phyloP scores from a whole-genome alignment of 2,888 invertebrate species.

The Tholera decimalis region DNA sequence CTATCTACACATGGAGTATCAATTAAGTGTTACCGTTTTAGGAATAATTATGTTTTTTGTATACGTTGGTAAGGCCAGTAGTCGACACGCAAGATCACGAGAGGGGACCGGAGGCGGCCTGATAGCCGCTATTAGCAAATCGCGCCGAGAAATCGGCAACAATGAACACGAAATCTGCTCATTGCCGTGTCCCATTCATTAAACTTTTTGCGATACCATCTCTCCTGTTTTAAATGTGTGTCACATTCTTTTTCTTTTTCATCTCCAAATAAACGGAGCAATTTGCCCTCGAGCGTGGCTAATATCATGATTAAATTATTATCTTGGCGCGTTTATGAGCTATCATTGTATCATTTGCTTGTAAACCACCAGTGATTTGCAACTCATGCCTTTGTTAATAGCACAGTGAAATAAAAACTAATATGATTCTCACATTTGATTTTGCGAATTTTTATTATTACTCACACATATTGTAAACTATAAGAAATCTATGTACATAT shows the following conservation, averaged over 20 bases:
- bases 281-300: conserved; percentile 79
- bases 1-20: conserved; percentile 79
- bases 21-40: conserved; percentile 88
- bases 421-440: conserved; percentile 39
- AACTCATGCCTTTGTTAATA: conserved; percentile 70
- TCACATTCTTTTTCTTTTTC: conserved; percentile 79
- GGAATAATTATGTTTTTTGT: conserved; percentile 88
- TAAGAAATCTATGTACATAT: conserved; percentile 24
- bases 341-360: conserved; percentile 82
- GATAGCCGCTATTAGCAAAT: conserved; percentile 88
- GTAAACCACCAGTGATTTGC: conserved; percentile 78
- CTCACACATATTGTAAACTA: conserved; percentile 12
- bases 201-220: conserved; percentile 83
- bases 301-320: conserved; percentile 86
- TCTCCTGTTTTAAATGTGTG: conserved; percentile 84
- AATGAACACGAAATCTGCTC: conserved; percentile 88
- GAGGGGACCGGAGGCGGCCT: conserved; percentile 80
- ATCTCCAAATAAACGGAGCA: conserved; percentile 79
- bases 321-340: conserved; percentile 78
- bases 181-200: conserved; percentile 86
- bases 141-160: conserved; percentile 88
- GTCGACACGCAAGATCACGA: conserved; percentile 81
- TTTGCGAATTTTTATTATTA: conserved; percentile 30
- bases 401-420: conserved; percentile 45
- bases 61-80: conserved; percentile 79